A percentile compares a stretch with the other conserved stretches of the same genome.
Conservation (phyloP, 37 sponge, comb jelly and placozoan genomes). For the Amphimedon queenslandica region DNA sequence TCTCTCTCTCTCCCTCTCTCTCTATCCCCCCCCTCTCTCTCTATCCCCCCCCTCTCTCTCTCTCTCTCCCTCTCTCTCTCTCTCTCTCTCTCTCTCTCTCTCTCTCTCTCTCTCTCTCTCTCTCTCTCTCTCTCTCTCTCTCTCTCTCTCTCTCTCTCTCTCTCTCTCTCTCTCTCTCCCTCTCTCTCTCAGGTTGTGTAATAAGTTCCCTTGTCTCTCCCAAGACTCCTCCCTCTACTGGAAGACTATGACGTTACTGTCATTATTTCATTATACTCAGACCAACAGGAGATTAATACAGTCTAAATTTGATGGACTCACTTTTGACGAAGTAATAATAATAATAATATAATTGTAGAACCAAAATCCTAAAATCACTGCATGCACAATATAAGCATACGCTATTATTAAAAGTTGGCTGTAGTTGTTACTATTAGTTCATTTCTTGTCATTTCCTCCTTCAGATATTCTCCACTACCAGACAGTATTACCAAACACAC, state of each 20-base stretch:
- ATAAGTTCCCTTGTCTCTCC: slow-evolving; percentile 23
- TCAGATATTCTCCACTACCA: neutral
- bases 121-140: slow-evolving; percentile 36
- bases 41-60: slow-evolving; percentile 13
- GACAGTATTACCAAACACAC: neutral
- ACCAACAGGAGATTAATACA: slow-evolving; percentile 65
- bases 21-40: neutral
- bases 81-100: slow-evolving; percentile 19
- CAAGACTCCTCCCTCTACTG: slow-evolving; percentile 71
- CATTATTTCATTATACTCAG: slow-evolving; percentile 53
- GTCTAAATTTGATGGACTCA: slow-evolving; percentile 48
- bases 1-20: slow-evolving; percentile 6
- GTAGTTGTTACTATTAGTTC: too few species aligned
- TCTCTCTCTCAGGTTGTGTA: slow-evolving; percentile 33
- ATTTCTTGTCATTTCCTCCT: too few species aligned
- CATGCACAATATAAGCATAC: neutral
- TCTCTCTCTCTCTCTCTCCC: slow-evolving; percentile 18
- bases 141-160: slow-evolving; percentile 41
- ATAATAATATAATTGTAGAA: neutral
- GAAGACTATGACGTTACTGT: slow-evolving; percentile 56
- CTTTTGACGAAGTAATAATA: slow-evolving; percentile 57
- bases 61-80: slow-evolving; percentile 19
- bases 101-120: slow-evolving; percentile 12
- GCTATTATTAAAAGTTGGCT: neutral
- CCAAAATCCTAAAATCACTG: neutral